Conservation (phyloP, 2,888 invertebrate genomes). For the Salticus scenicus region DNA sequence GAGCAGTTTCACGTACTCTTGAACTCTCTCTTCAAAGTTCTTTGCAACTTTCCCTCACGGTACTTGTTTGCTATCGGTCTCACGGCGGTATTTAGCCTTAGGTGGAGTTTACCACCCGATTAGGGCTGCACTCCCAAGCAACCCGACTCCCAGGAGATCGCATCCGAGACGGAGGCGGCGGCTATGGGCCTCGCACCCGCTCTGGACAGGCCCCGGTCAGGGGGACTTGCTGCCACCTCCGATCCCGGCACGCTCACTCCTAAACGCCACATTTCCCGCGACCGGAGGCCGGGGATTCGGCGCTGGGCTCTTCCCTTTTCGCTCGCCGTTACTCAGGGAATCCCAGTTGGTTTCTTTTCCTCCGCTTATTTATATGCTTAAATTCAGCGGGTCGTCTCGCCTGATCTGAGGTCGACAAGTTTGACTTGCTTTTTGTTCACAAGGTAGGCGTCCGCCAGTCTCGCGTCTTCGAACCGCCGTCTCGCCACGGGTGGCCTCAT, state of each 20-base stretch:
- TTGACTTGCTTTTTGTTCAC: too few species aligned
- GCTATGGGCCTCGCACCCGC: too few species aligned
- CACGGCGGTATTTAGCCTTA: conserved; percentile 80
- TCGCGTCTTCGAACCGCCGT: too few species aligned
- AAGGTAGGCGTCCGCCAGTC: too few species aligned
- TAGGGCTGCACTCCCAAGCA: too few species aligned
- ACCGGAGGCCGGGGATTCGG: conserved; percentile 35
- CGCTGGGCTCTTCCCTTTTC: conserved; percentile 46
- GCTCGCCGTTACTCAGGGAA: conserved; percentile 79
- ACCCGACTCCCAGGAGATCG: too few species aligned
- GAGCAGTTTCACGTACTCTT: conserved; percentile 80
- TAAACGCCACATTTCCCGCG: too few species aligned
- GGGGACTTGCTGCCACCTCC: too few species aligned
- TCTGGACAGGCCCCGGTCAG: too few species aligned
- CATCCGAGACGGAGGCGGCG: too few species aligned
- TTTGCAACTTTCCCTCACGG: conserved; percentile 84
- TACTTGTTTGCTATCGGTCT: conserved; percentile 83
- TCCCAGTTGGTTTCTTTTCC: conserved; percentile 83
- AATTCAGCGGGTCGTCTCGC: conserved; percentile 78
- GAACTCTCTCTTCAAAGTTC: conserved; percentile 82
- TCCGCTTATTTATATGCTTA: conserved; percentile 84
- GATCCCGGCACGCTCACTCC: too few species aligned
- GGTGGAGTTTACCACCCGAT: neutral
- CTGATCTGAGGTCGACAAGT: conserved; percentile 71
- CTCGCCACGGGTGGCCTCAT: too few species aligned